phyloP scores from a whole-genome alignment of 37 sponge, comb jelly and placozoan species.

The Bolinopsis microptera region DNA sequence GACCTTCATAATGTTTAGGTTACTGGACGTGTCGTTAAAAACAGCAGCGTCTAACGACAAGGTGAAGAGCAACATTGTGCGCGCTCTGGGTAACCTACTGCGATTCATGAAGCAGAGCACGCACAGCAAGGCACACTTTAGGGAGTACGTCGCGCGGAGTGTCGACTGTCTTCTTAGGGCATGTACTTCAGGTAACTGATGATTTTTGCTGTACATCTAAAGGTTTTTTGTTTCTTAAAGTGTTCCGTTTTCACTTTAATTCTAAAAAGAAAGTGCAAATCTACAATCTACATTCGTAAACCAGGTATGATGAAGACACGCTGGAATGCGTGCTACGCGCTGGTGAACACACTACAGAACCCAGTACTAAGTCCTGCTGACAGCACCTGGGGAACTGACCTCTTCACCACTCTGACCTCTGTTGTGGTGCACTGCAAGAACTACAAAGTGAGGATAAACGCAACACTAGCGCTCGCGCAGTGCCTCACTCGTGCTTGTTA shows the following conservation, averaged over 20 bases:
- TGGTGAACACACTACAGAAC: slow-evolving; percentile 54
- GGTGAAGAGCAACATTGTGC: slow-evolving; percentile 64
- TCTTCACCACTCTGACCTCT: slow-evolving; percentile 50
- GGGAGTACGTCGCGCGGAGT: slow-evolving; percentile 33
- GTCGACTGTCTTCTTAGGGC: slow-evolving; percentile 29
- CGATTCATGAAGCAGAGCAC: slow-evolving; percentile 65
- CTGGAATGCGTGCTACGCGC: slow-evolving; percentile 60
- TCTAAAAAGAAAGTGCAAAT: no score
- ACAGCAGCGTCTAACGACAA: slow-evolving; percentile 35
- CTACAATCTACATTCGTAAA: no score
- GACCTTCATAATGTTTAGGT: neutral
- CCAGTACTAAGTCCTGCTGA: slow-evolving; percentile 34
- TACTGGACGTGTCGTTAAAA: slow-evolving; percentile 61
- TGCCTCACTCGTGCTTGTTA: slow-evolving; percentile 29
- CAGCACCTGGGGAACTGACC: slow-evolving; percentile 3
- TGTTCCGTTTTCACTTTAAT: no score
- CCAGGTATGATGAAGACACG: slow-evolving; percentile 65
- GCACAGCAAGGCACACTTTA: slow-evolving; percentile 27
- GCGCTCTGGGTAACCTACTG: slow-evolving; percentile 58
- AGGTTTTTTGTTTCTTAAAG: no score
- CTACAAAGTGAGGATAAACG: slow-evolving; percentile 63
- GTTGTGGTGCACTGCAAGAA: slow-evolving; percentile 49
- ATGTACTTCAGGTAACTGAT: slow-evolving; percentile 45
- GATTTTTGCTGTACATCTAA: no score
- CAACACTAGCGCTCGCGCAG: slow-evolving; percentile 42